Evolutionary conservation across 2,797 vertebrate genomes (phyloP), one percentile per base, ranked within the genome.

Genomic region (Hippopotamyrus pictus): DNA sequence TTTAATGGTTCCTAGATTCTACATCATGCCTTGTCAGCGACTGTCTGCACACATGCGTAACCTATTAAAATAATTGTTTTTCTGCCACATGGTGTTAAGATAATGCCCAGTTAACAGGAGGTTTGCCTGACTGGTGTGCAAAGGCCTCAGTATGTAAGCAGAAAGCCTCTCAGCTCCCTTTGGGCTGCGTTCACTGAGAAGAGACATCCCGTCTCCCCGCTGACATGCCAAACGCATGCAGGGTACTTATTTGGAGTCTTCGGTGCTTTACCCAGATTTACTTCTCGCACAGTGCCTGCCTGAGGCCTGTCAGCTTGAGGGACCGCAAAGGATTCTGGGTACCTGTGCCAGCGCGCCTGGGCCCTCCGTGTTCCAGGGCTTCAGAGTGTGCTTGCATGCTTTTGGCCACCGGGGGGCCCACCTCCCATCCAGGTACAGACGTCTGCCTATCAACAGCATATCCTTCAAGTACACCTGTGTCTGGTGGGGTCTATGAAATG

Each of bases 141-240:
- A 82, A 44, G 76, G 37, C 41, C 37, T 19, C 76, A 46, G 19
- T 82, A 82, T 82, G 76, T 82, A 19, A 82, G 65, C 76, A 82
- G 76, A 44, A 82, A 44, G 37, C 6, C 12, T 41, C 76, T 82
- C 37, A 7, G 41, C 41, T n/a, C 73, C 37, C 73, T 46, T 46
- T 44, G 73, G 33, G 76, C 37, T 44, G 37, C 5, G 76, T 82
- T 44, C 41, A 82, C 76, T 44, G 76, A 82, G 73, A 41, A 79
- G 73, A 44, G 41, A 46, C 76, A 82, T 79, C 76, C 37, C 76
- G 41, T 44, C 76, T 46, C 76, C 76, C 76, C 19, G 76, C 76
- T 46, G 76, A 46, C 41, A 41, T 19, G 33, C 76, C 41, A 17
- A n/a, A 82, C 37, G 41, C 93, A 94, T 94, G 76, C 76, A 82